phyloP scores from a whole-genome alignment of 2,888 invertebrate genomes.

The Carterocephalus palaemon region DNA sequence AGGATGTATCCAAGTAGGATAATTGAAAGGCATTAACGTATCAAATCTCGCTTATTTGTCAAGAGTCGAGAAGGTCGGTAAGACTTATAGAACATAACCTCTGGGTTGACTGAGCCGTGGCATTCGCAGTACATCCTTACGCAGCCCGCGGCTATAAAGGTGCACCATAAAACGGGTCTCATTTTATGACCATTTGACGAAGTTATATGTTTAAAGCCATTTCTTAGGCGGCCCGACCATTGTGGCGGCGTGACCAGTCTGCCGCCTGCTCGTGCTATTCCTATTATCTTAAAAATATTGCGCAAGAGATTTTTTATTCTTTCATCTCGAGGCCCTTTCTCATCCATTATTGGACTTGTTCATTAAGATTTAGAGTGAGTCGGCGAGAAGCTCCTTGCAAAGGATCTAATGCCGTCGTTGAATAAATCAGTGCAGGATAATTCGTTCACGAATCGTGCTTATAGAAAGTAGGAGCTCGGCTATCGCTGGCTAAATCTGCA shows the following conservation, averaged over 20 bases:
- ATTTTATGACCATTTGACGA: slow-evolving; percentile 76
- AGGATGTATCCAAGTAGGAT: slow-evolving; percentile 10
- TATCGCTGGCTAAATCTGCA: slow-evolving; percentile 67
- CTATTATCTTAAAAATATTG: slow-evolving; percentile 54
- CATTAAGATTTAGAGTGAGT: slow-evolving; percentile 22
- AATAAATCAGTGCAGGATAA: slow-evolving; percentile 61
- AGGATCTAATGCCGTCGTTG: slow-evolving; percentile 50
- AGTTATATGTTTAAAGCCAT: slow-evolving; percentile 73
- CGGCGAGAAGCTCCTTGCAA: slow-evolving; percentile 25
- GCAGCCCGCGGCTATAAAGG: slow-evolving; percentile 70
- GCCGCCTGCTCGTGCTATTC: slow-evolving; percentile 48
- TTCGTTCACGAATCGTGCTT: slow-evolving; percentile 68
- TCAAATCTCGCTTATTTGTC: slow-evolving; percentile 16
- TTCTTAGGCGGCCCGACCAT: slow-evolving; percentile 62
- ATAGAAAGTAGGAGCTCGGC: slow-evolving; percentile 60
- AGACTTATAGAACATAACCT: slow-evolving; percentile 14
- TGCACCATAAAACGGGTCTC: slow-evolving; percentile 73
- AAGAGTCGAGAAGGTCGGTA: slow-evolving; percentile 7
- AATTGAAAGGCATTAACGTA: slow-evolving; percentile 13
- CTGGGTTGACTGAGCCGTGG: slow-evolving; percentile 44
- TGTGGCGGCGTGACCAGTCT: slow-evolving; percentile 64
- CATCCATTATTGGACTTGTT: slow-evolving; percentile 33
- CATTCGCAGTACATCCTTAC: slow-evolving; percentile 62
- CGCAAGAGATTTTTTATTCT: slow-evolving; percentile 36
- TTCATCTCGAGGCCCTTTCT: slow-evolving; percentile 36